Base-by-base conservation (phyloP, 2,113 vertebrate species). In the Phoxinus phoxinus region DNA sequence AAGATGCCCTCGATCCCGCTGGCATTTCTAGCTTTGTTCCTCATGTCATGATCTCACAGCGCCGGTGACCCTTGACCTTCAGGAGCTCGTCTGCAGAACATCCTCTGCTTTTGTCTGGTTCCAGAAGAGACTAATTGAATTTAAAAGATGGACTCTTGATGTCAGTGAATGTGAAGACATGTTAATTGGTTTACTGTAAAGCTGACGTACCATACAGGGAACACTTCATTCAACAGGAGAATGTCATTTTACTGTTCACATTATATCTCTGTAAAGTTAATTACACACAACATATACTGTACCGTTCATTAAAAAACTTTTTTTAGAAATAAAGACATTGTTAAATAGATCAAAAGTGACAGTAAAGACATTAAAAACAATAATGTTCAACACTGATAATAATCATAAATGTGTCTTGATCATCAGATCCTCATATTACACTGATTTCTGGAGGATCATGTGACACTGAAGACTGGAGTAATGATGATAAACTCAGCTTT, bases 151-250 rank as follows among this genome's bases (percentile, higher is more conserved):
- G 17, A 76, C 93, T 95, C 96, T 96, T 96, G 90, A 95, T 97
- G 82, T 96, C 91, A 97, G 95, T 98, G 97, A 91, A 97, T 95
- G 86, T 97, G 19, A 12, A 77, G 23, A 56, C 25, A 12, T 48
- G 13, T 19, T 19, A 27, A 71, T 9, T 41, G 10, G 4, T 79
- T 37, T 23, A 32, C 21, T 10, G 76, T 37, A 61, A 51, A 8
- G 53, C 37, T 59, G n/a, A 3, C 10, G 21, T 3, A 44, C 2
- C n/a, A 75, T 51, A 2, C 3, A 7, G n/a, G 13, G 13, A 8
- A 27, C 7, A 51, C 9, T 4, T 3, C 1, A 72, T 4, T 13
- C 21, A n/a, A 12, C 19, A 72, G 11, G 32, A 72, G 6, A 44
- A 44, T 12, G 32, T n/a, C 5, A 23, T 72, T n/a, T 73, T 44